These are phyloP conservation scores for Fulica atra DNA, from an alignment of 2,113 vertebrate genomes.

Conservation along the genomic window DNA sequence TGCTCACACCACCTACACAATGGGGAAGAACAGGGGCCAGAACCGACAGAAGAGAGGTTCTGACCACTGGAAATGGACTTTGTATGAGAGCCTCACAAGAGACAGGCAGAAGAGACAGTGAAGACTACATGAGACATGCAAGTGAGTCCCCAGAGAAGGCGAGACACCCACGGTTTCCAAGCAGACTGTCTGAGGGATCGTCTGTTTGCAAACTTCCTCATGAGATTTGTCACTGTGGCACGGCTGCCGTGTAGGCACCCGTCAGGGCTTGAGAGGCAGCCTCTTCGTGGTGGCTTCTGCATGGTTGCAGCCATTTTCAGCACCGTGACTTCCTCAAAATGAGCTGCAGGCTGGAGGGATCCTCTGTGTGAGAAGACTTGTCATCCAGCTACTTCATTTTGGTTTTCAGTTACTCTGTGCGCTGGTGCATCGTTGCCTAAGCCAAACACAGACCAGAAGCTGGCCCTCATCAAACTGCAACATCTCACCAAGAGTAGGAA, in stretches of 20 bases:
- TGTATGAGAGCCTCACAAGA: background rate
- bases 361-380: background rate
- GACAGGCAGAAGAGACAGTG: background rate
- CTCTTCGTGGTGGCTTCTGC: background rate
- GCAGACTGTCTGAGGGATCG: background rate
- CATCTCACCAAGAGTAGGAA: background rate
- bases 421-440: background rate
- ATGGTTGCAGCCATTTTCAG: background rate
- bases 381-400: background rate
- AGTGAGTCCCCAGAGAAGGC: background rate
- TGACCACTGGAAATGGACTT: background rate
- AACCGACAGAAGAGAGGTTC: background rate
- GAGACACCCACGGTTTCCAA: background rate
- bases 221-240: background rate
- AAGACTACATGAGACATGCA: background rate
- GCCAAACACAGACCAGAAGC: background rate
- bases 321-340: background rate
- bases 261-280: background rate
- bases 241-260: rapidly evolving
- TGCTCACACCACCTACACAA: background rate
- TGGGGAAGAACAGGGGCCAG: background rate
- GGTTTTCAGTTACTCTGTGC: background rate
- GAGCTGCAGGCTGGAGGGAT: background rate
- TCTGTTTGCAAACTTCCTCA: background rate
- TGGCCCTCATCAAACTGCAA: background rate